Conservation (phyloP, 2,888 invertebrate genomes). For the Monoplex corrugatus region DNA sequence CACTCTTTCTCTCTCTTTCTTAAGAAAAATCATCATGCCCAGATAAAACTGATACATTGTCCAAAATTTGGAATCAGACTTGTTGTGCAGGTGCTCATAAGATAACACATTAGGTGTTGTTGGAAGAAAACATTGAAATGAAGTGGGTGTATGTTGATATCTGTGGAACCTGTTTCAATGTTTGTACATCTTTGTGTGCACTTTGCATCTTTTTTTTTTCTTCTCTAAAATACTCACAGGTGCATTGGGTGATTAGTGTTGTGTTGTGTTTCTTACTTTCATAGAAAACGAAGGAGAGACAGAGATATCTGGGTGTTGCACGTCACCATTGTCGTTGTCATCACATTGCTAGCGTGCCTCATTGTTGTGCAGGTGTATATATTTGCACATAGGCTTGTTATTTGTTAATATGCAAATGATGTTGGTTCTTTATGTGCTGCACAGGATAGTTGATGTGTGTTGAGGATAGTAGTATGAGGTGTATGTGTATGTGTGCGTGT, state of each 20-base stretch:
- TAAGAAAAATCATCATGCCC: too few relatives aligned
- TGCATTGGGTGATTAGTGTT: not conserved
- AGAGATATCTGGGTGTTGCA: not conserved
- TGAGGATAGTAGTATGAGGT: not conserved
- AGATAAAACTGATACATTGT: too few relatives aligned
- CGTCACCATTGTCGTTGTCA: too few relatives aligned
- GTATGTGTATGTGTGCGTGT: not conserved
- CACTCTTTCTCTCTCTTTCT: too few relatives aligned
- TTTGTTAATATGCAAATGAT: constrained; percentile 17
- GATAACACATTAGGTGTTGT: too few relatives aligned
- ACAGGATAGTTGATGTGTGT: not conserved
- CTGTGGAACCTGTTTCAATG: too few relatives aligned
- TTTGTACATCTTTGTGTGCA: constrained; percentile 25
- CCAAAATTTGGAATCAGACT: too few relatives aligned
- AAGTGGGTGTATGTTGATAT: too few relatives aligned
- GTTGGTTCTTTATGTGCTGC: constrained; percentile 11
- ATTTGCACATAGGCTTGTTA: constrained; percentile 11
- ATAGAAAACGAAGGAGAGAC: not conserved
- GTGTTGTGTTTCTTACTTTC: constrained; percentile 41
- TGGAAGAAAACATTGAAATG: too few relatives aligned
- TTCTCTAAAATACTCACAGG: constrained; percentile 28
- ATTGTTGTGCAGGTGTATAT: not conserved
- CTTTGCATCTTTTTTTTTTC: too few relatives aligned
- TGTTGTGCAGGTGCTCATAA: too few relatives aligned
- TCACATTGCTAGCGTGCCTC: not conserved